Percentiles rank a stretch among this genome's conserved stretches.
These are phyloP conservation scores for Sebastes hubbsi DNA, from an alignment of 2,797 vertebrate species.

Conservation along the genomic window DNA sequence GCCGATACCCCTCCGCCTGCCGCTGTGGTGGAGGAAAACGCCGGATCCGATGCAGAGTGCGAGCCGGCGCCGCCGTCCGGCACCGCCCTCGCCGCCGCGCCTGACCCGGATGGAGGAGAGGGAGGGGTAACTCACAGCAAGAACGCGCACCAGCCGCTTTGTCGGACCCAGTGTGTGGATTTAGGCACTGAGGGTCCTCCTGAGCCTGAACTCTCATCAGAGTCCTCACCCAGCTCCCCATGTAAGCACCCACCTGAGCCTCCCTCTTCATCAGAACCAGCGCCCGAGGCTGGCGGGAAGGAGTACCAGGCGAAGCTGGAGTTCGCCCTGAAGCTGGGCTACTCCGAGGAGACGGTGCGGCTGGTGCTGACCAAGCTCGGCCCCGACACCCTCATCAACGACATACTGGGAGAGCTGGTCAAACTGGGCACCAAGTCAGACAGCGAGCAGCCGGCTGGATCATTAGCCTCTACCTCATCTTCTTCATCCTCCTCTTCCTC, in stretches of 20 bases:
- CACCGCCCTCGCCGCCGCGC: neutral
- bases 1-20: slow-evolving; percentile 74
- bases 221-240: slow-evolving; percentile 8
- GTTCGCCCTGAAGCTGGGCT: slow-evolving; percentile 97
- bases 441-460: slow-evolving; percentile 77
- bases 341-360: slow-evolving; percentile 93
- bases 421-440: slow-evolving; percentile 95
- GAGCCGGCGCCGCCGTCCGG: slow-evolving; percentile 65
- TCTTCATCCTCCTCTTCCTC: slow-evolving; percentile 77
- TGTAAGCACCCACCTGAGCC: neutral
- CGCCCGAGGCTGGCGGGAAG: slow-evolving; percentile 25
- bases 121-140: slow-evolving; percentile 38
- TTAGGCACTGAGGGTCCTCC: slow-evolving; percentile 83
- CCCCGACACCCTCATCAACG: slow-evolving; percentile 94
- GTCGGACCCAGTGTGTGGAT: slow-evolving; percentile 82
- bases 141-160: slow-evolving; percentile 75
- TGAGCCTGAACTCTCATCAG: slow-evolving; percentile 73
- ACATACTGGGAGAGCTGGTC: slow-evolving; percentile 96
- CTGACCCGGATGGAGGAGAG: slow-evolving; percentile 41
- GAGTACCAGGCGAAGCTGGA: slow-evolving; percentile 97
- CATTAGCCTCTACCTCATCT: slow-evolving; percentile 66
- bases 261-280: neutral
- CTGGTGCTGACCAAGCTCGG: slow-evolving; percentile 95
- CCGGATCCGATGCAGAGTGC: slow-evolving; percentile 84
- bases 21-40: slow-evolving; percentile 82